These are phyloP conservation scores for Brienomyrus brachyistius DNA, from an alignment of 2,113 vertebrate genomes.

Conservation along the genomic window DNA sequence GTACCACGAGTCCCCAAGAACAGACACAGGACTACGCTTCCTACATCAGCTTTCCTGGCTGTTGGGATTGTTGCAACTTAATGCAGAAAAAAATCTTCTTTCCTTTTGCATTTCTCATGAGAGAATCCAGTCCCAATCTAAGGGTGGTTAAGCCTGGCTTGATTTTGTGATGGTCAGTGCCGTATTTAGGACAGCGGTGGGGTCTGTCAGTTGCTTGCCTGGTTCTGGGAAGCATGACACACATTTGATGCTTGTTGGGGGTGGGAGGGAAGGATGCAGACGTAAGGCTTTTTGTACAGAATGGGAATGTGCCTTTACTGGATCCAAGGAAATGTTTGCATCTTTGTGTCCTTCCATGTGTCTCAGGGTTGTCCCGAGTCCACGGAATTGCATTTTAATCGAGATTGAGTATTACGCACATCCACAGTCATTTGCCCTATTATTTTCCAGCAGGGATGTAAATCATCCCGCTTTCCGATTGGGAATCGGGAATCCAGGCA, in stretches of 20 bases:
- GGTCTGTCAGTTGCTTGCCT: not conserved
- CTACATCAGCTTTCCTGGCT: not conserved
- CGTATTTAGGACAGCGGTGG: not conserved
- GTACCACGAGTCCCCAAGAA: not conserved
- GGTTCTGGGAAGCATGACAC: not conserved
- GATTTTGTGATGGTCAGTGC: not conserved
- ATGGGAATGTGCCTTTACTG: not conserved
- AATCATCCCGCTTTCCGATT: not conserved
- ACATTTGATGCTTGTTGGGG: not conserved
- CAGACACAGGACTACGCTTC: not conserved
- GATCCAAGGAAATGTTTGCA: not conserved
- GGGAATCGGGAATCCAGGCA: not conserved
- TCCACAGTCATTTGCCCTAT: not conserved
- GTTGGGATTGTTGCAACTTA: not conserved
- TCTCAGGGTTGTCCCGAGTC: not conserved
- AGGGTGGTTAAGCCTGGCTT: not conserved
- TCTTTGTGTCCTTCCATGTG: not conserved
- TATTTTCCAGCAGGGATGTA: not conserved
- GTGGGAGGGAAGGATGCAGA: not conserved
- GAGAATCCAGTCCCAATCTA: not conserved
- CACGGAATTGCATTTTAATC: not conserved
- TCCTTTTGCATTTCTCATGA: not conserved
- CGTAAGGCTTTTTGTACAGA: not conserved
- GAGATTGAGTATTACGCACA: not conserved
- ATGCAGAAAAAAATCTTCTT: not conserved